Base-by-base conservation (phyloP, 2,113 vertebrate species). In the Ornithorhynchus anatinus region DNA sequence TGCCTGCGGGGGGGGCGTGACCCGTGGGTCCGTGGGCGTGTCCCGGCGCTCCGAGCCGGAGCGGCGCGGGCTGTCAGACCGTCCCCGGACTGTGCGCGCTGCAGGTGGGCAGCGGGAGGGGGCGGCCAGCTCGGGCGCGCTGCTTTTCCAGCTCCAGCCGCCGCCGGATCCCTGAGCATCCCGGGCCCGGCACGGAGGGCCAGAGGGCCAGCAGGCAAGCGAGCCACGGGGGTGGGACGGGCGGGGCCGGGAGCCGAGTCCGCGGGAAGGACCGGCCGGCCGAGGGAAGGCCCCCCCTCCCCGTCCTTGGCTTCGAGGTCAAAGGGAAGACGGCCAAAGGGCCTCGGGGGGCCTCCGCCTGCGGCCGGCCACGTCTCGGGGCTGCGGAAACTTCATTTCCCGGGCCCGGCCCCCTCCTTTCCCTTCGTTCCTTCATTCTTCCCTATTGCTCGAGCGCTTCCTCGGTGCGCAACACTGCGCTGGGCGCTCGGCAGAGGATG, bases 231-330 rank as follows among this genome's bases (percentile, higher is more conserved):
- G 6, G 43, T 5, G 59, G 40, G 43, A 53, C 23, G 50, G 32
- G 11, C 37, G 38, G 7, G n/a, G 47, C 10, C 7, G 8, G 22
- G 29, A 16, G 6, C 64, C 10, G 3, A 8, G 15, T 29, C 29
- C 65, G 47, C 22, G 5, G 8, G 64, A 59, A 44, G 23, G 38
- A 5, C 39, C 5, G 5, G 45, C 39, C 42, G 10, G 6, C 31
- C 35, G 4, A 1, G 29, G 44, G 69, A n/a, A 35, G 40, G 45
- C 58, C 2, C 16, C 44, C 40, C 20, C 33, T 39, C 67, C 75
- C 89, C 82, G 91, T 87, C 91, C 92, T 92, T 92, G 92, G 81
- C 69, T 89, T 61, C 86, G 92, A 91, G 92, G 92, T 90, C 87
- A 68, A 20, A 68, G 68, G 77, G 50, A 64, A 74, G 39, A 72